Percentiles rank a stretch among this genome's conserved stretches.
Evolutionary conservation across 1,140 invertebrate species (phyloP).

Genomic region (Colletes latitarsis): DNA sequence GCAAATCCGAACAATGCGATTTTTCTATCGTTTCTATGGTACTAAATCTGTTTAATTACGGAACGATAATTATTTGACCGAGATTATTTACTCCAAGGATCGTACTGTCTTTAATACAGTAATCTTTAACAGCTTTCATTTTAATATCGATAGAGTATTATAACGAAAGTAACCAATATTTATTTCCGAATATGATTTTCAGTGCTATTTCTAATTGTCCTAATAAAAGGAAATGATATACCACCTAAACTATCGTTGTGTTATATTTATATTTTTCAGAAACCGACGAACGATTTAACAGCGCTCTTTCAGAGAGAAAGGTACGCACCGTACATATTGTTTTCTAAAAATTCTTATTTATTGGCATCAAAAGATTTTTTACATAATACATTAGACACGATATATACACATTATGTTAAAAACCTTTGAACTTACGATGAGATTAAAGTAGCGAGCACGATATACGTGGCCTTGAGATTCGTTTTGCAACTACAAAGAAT

Average conservation of each 20-base stretch:
- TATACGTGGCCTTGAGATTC: constrained; percentile 57
- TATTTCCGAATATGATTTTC: constrained; percentile 53
- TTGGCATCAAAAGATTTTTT: constrained; percentile 35
- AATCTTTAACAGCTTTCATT: constrained; percentile 35
- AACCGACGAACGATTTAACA: background rate
- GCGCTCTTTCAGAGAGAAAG: background rate
- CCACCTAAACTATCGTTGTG: constrained; percentile 2
- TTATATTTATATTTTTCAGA: background rate
- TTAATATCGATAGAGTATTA: constrained; percentile 46
- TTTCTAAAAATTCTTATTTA: constrained; percentile 29
- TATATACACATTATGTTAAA: constrained; percentile 43
- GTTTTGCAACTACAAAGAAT: constrained; percentile 32
- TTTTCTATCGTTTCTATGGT: constrained; percentile 29
- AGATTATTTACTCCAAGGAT: constrained; percentile 35
- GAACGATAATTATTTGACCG: constrained; percentile 4
- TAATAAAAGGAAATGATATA: constrained; percentile 56
- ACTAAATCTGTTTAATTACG: constrained; percentile 17
- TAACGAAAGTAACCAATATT: constrained; percentile 46
- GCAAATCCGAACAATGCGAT: background rate
- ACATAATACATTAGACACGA: constrained; percentile 41
- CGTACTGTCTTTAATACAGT: constrained; percentile 35
- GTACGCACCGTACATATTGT: background rate
- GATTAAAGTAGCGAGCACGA: constrained; percentile 12
- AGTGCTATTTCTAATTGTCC: constrained; percentile 56
- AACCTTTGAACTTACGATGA: constrained; percentile 1